These are phyloP conservation scores for Rallus limicola DNA, from an alignment of 2,113 vertebrate genomes.

Conservation along the genomic window DNA sequence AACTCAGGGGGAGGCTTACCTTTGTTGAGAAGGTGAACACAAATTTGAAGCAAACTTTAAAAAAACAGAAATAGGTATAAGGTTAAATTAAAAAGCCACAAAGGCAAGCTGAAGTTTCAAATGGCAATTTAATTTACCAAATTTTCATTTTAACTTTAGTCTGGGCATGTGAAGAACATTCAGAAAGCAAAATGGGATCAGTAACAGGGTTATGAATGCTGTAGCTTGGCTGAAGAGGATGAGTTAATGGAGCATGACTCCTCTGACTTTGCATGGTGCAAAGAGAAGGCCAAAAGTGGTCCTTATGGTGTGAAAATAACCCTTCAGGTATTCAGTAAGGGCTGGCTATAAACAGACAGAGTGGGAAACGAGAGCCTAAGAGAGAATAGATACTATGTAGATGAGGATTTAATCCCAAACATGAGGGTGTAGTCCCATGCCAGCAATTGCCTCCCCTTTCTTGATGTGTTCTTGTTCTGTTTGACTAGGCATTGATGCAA, in stretches of 20 bases:
- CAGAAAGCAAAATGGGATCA: neutral
- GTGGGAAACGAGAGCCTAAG: neutral
- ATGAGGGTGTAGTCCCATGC: neutral
- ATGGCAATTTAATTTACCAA: neutral
- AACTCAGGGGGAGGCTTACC: neutral
- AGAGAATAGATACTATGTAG: neutral
- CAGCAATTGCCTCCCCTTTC: neutral
- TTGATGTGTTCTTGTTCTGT: neutral
- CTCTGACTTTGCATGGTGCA: neutral
- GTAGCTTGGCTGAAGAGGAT: neutral
- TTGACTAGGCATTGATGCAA: neutral
- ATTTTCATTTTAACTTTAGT: neutral
- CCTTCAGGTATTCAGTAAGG: neutral
- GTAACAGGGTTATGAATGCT: neutral
- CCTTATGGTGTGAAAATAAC: neutral
- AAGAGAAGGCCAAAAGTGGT: neutral
- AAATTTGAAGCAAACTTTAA: neutral
- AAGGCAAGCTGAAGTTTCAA: neutral
- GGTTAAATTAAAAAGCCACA: neutral
- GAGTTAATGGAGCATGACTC: neutral
- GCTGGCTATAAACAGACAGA: fast-evolving
- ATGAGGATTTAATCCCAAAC: neutral
- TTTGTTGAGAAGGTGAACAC: neutral
- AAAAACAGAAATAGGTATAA: neutral
- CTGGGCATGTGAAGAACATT: neutral